phyloP scores from a whole-genome alignment of 2,113 vertebrate species.

The Semnopithecus entellus region DNA sequence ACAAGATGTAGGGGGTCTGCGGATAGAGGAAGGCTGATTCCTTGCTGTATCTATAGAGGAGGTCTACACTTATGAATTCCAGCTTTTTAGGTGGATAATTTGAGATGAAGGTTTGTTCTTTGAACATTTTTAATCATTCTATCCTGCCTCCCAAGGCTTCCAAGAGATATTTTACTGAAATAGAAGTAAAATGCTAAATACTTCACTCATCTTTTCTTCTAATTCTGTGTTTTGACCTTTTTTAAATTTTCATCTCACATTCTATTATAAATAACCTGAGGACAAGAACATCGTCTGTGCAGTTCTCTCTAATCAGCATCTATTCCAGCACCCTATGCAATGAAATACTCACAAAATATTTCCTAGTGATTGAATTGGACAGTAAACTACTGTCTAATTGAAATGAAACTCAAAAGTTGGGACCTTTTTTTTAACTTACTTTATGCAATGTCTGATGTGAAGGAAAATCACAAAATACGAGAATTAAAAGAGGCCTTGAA shows the following conservation, averaged over 20 bases:
- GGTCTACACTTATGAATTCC: background rate
- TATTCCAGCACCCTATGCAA: background rate
- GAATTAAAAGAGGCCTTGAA: background rate
- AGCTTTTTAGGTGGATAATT: background rate
- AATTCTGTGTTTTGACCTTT: background rate
- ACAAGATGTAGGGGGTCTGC: rapidly evolving
- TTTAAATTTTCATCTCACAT: background rate
- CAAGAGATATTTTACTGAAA: background rate
- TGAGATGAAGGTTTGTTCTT: background rate
- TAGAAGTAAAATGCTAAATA: background rate
- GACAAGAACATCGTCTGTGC: background rate
- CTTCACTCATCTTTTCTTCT: background rate
- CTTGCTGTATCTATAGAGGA: background rate
- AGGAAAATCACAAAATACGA: background rate
- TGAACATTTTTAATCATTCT: background rate
- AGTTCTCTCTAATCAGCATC: background rate
- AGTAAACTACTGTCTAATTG: background rate
- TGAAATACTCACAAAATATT: background rate
- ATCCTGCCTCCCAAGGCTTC: background rate
- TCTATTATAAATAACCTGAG: background rate
- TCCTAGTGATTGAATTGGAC: background rate
- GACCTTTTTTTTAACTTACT: background rate
- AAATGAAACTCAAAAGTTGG: background rate
- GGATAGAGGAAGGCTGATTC: background rate
- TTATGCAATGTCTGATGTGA: background rate